Evolutionary conservation across 2,888 invertebrate species (phyloP), one percentile per base, ranked within the genome.

Genomic region (Gymnoscelis rufifasciata): DNA sequence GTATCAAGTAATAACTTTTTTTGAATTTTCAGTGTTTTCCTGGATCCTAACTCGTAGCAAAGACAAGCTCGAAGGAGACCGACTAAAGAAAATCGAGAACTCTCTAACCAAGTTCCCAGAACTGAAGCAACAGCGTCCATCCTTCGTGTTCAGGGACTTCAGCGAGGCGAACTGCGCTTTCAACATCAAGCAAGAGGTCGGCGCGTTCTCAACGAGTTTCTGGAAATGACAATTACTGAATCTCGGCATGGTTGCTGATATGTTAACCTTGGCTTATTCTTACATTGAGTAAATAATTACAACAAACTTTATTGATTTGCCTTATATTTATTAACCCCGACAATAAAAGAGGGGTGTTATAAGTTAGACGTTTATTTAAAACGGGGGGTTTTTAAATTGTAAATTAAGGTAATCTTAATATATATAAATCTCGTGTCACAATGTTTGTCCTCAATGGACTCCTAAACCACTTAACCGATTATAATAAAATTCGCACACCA

Each of bases 91-190:
- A 15, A 71, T 87, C 0, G 83, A 88, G 51, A 66, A 71, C 14
- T 62, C 69, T 0, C 52, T 88, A 1, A 74, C 82, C 0, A 82
- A 78, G 38, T 86, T 83, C 48, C n/a, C 78, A 0, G 84, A 83
- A 24, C 46, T 88, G 29, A 69, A 74, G 1, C 79, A 74, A 13
- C 76, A 84, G 6, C 63, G 83, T 7, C 66, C 74, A 19, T 66
- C 70, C 0, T 84, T 88, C 43, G 73, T 81, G 0, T 75, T 78
- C 48, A 86, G 83, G 44, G 78, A 84, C 4, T 87, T 87, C 53
- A 63, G 68, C 0, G 73, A 83, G 1, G 51, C 56, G 0, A 71
- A 64, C 38, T 88, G 87, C 45, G 62, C 70, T 0, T 84, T 65
- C 49, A 59, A 69, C 0, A 66, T 65, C 10, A 79, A 81, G 56